Evolutionary conservation across 2,888 invertebrate genomes (phyloP).

Genomic region (Diadromus collaris): DNA sequence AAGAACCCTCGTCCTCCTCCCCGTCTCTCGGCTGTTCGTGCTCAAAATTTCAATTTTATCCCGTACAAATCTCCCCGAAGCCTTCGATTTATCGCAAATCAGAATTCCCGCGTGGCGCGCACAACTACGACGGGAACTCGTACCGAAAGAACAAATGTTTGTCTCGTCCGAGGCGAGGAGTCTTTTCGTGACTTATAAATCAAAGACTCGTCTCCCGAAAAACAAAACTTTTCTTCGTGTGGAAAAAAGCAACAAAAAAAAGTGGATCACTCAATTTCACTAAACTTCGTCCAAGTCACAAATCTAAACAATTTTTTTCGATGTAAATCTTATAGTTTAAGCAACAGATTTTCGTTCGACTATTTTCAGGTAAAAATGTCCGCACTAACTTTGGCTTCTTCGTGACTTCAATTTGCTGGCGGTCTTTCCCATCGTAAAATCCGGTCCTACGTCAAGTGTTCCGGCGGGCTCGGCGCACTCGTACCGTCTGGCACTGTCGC

Average conservation of each 20-base stretch:
- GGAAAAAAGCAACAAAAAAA: neutral
- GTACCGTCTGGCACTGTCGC: constrained; percentile 48
- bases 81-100: constrained; percentile 28
- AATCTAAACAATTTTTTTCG: neutral
- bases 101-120: constrained; percentile 3
- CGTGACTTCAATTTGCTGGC: constrained; percentile 74
- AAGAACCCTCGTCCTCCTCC: neutral
- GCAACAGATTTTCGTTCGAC: neutral
- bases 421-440: constrained; percentile 73
- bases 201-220: neutral
- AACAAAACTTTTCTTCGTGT: neutral
- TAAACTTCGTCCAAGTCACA: neutral
- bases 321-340: neutral
- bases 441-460: constrained; percentile 25
- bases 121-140: constrained; percentile 9
- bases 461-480: constrained; percentile 44
- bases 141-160: constrained; percentile 4
- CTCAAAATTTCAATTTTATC: constrained; percentile 34
- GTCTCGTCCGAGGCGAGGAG: neutral
- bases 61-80: neutral
- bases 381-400: constrained; percentile 75
- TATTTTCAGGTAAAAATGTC: constrained; percentile 11
- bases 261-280: constrained; percentile 12
- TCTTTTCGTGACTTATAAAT: constrained; percentile 7
- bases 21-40: constrained; percentile 11